A percentile compares a stretch with the other conserved stretches of the same genome.
Conservation (phyloP, 1,140 invertebrate genomes). For the Lucilia cuprina region DNA sequence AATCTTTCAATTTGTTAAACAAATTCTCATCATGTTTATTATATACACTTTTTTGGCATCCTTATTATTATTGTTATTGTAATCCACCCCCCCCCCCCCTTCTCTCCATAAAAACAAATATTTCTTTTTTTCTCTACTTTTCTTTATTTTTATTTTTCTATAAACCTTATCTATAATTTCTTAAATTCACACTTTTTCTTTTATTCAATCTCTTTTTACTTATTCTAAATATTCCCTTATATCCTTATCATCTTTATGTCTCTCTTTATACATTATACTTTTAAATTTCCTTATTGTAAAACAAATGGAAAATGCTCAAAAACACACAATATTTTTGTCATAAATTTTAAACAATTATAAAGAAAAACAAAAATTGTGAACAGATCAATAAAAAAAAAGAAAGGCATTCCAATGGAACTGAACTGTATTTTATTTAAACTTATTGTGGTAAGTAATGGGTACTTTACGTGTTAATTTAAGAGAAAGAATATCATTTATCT, state of each 20-base stretch:
- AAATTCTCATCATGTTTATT: neutral
- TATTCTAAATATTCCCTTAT: neutral
- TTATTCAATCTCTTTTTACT: neutral
- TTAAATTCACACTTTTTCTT: neutral
- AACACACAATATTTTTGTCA: neutral
- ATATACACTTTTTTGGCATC: neutral
- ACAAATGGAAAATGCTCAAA: neutral
- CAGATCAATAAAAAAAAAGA: neutral
- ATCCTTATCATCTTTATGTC: neutral
- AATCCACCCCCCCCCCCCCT: too few relatives aligned
- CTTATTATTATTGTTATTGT: neutral
- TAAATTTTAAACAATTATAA: neutral
- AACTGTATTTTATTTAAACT: neutral
- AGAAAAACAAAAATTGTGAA: neutral
- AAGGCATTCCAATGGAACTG: neutral
- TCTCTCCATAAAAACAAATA: neutral
- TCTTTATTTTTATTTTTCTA: too few relatives aligned
- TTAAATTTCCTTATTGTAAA: neutral
- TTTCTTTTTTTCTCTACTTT: neutral
- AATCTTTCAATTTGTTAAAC: neutral
- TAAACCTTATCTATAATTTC: too few relatives aligned
- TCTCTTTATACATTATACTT: neutral
- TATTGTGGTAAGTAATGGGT: too few relatives aligned
- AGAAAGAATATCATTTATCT: too few relatives aligned
- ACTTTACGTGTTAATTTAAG: too few relatives aligned